phyloP scores from a whole-genome alignment of 2,113 vertebrate species.

The Microcebus jonahi region DNA sequence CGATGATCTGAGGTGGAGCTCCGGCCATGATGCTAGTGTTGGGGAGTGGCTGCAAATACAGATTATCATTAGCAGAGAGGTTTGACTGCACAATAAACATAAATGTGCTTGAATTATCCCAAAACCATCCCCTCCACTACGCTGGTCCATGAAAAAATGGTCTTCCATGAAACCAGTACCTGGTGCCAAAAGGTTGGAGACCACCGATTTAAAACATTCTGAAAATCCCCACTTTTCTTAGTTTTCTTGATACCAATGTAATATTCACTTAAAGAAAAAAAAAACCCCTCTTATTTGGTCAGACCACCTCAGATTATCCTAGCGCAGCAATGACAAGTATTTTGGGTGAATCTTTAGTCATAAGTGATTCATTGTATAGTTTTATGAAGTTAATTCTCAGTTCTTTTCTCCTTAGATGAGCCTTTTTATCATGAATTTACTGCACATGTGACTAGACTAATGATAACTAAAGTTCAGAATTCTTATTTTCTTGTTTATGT shows the following conservation, averaged over 20 bases:
- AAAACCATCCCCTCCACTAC: too few species aligned
- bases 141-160: too few species aligned
- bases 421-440: not conserved
- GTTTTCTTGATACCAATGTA: not conserved
- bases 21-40: too few species aligned
- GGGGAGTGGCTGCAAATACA: too few species aligned
- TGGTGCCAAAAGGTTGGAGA: too few species aligned
- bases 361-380: not conserved
- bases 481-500: slow-evolving; percentile 15
- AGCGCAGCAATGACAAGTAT: not conserved
- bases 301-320: not conserved
- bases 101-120: too few species aligned
- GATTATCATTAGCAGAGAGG: too few species aligned
- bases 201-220: not conserved
- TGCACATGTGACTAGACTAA: not conserved
- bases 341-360: not conserved
- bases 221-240: not conserved
- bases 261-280: not conserved
- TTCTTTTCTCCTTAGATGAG: not conserved
- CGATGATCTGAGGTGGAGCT: too few species aligned
- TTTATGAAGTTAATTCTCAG: not conserved
- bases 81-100: too few species aligned
- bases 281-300: not conserved
- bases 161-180: too few species aligned
- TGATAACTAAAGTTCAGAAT: not conserved